These are phyloP conservation scores for Agrilus biguttatus DNA, from an alignment of 2,888 invertebrate genomes.

Conservation along the genomic window DNA sequence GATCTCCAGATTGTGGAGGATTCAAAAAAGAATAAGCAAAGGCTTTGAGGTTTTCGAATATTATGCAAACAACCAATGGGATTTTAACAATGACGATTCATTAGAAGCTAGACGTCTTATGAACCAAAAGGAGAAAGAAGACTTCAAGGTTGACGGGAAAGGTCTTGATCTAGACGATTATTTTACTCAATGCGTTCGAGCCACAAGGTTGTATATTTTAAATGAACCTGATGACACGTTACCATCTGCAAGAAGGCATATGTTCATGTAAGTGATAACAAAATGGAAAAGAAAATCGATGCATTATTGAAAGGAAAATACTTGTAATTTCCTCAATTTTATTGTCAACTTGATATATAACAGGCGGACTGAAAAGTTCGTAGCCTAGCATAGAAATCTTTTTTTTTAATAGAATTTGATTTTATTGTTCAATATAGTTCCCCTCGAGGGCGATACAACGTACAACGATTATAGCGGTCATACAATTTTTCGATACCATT, in stretches of 20 bases:
- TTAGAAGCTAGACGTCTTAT: slow-evolving; percentile 40
- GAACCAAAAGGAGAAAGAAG: slow-evolving; percentile 48
- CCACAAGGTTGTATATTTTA: slow-evolving; percentile 65
- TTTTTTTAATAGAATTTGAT: too few relatives aligned
- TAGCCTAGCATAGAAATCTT: too few relatives aligned
- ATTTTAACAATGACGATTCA: slow-evolving; percentile 60
- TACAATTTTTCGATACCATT: too few relatives aligned
- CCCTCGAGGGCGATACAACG: too few relatives aligned
- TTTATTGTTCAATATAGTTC: too few relatives aligned
- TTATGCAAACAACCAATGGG: slow-evolving; percentile 87
- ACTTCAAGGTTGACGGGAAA: slow-evolving; percentile 55
- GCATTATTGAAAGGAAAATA: too few relatives aligned
- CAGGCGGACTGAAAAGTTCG: too few relatives aligned
- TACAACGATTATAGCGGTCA: too few relatives aligned
- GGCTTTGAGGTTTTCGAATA: slow-evolving; percentile 84
- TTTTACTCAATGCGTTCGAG: slow-evolving; percentile 67
- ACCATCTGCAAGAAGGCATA: slow-evolving; percentile 64
- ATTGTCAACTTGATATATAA: too few relatives aligned
- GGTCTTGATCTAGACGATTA: slow-evolving; percentile 66
- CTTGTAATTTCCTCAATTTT: not conserved
- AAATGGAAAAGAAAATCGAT: not conserved
- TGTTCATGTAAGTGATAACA: slow-evolving; percentile 52
- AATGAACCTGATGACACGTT: slow-evolving; percentile 71
- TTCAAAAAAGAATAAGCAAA: slow-evolving; percentile 70
- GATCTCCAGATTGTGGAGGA: slow-evolving; percentile 54